Percentiles rank a stretch among this genome's conserved stretches.
These are phyloP conservation scores for Rhea pennata DNA, from an alignment of 2,113 vertebrate species.

Conservation along the genomic window DNA sequence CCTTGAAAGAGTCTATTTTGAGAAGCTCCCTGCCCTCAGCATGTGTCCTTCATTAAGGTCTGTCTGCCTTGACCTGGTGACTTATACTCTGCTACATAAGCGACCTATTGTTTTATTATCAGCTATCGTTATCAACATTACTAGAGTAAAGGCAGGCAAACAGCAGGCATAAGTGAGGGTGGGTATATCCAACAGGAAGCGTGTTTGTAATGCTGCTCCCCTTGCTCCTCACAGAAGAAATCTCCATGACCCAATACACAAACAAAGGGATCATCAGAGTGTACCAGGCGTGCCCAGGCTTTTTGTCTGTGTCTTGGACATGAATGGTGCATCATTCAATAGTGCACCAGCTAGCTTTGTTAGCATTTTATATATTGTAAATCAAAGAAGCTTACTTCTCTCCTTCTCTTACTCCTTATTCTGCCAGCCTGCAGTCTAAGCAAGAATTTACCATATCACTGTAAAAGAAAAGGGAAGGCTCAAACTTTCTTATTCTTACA, in stretches of 20 bases:
- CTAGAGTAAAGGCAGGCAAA: background rate
- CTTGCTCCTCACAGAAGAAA: background rate
- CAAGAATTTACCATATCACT: background rate
- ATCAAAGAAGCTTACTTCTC: background rate
- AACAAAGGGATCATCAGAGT: background rate
- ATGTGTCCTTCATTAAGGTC: background rate
- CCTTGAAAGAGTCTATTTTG: background rate
- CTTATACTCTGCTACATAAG: accelerated
- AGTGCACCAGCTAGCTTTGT: background rate
- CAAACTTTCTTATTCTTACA: background rate
- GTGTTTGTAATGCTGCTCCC: background rate
- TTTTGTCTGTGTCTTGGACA: background rate
- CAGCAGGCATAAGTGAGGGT: accelerated
- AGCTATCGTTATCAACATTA: accelerated
- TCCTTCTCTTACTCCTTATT: background rate
- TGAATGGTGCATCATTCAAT: background rate
- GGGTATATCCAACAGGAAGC: background rate
- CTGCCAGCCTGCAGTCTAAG: background rate
- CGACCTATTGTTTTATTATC: accelerated
- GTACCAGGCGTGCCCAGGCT: background rate
- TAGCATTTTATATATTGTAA: background rate
- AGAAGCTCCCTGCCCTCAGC: background rate
- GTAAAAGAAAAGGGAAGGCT: background rate
- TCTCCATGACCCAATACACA: background rate
- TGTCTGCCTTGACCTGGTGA: background rate